Percentiles rank a stretch among this genome's conserved stretches.
Evolutionary conservation across 2,113 vertebrate genomes (phyloP).

Genomic region (Columba livia): DNA sequence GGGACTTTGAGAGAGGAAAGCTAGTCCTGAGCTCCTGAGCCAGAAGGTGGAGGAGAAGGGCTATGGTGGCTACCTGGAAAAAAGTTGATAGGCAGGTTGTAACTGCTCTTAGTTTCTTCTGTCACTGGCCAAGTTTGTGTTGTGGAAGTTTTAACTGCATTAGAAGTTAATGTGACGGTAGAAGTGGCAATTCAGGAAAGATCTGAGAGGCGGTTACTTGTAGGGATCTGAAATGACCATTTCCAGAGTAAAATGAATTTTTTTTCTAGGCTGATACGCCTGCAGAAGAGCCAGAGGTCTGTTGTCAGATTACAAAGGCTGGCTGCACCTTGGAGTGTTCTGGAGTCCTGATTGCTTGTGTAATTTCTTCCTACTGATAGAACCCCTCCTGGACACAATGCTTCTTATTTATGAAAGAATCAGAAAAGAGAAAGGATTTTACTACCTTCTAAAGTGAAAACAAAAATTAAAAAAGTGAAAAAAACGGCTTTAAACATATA

Average conservation of each 20-base stretch:
- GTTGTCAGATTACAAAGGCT: neutral
- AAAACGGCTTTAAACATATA: neutral
- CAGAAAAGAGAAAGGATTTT: neutral
- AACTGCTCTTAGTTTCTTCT: neutral
- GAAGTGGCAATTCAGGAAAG: neutral
- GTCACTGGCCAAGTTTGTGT: fast-evolving
- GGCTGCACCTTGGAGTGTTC: neutral
- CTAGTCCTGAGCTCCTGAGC: neutral
- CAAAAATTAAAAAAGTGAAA: neutral
- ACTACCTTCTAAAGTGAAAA: neutral
- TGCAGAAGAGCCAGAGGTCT: neutral
- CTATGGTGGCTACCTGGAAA: neutral
- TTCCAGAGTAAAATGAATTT: neutral
- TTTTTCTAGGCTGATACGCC: neutral
- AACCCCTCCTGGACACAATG: neutral
- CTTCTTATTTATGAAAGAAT: neutral
- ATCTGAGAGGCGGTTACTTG: neutral
- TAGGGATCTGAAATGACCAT: neutral
- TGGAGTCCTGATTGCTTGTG: neutral
- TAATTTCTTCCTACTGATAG: neutral
- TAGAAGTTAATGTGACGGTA: neutral
- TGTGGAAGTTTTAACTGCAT: neutral
- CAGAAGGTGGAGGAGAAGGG: neutral
- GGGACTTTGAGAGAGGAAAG: fast-evolving
- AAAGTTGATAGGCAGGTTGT: neutral